Base-by-base conservation (phyloP, 30 jellyfish, hydroid and myxozoan genomes). In the Pelagia noctiluca region DNA sequence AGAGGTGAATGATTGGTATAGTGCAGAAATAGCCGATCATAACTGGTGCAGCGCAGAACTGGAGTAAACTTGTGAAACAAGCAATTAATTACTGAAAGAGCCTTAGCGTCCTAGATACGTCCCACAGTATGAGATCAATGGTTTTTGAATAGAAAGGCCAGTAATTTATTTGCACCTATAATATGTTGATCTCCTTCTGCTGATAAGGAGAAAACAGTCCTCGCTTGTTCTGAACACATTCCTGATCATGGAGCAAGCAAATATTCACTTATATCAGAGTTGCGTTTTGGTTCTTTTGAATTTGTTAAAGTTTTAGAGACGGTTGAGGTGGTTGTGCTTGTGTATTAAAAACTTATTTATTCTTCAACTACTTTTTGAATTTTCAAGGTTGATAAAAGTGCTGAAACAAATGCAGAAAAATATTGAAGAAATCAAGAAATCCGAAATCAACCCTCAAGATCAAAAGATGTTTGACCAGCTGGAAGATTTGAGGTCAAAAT, bases 401-500 rank as follows among this genome's bases (percentile, higher is more conserved):
- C 36, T 84, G 49, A 47, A 72, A 30, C 85, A 74, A 12, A 84
- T 84, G 94, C 65, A 62, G 22, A 33, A 35, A 18, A 73, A n/a
- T 26, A 61, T 84, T 3, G 36, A 47, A 13, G 42, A 23, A 57
- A 60, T 84, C 48, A 31, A 46, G 33, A 19, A 29, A 1, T 38
- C 33, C 26, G 37, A 19, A 0, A 18, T 42, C 3, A 77, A 84
- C 32, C 94, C 94, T 3, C 94, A 84, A 38, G 37, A 72, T 48
- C 94, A 84, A 77, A 71, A 38, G n/a, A 35, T 72, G 28, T 84
- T 84, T 84, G 88, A 72, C 49, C 71, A 63, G 12, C 22, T 73
- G 49, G 94, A 84, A 49, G 76, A 62, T 28, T 34, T 84, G 8
- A 84, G 94, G 32, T 76, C 84, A 21, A 84, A 84, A 49, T 84